Evolutionary conservation across 2,888 invertebrate genomes (phyloP), one percentile per base, ranked within the genome.

Genomic region (Scrobipalpa atriplicella): DNA sequence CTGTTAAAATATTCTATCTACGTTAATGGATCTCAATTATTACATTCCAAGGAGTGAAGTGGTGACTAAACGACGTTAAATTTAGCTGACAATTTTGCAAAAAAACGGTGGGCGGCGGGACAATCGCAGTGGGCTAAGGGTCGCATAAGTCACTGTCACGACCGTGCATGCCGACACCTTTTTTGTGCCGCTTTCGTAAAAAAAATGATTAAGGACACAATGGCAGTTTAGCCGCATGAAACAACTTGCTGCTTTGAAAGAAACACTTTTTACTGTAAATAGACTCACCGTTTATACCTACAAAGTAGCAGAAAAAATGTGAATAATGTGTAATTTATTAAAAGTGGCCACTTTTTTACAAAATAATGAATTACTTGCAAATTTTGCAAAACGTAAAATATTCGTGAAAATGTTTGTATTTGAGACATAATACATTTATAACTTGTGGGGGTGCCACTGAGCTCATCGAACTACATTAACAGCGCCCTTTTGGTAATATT

Each of bases 71-170:
- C 65, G 68, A 69, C 75, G 75, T 75, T 75, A 76, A 78, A 77
- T 76, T 76, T 74, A 68, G 74, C 71, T 70, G 75, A 77, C 73
- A 83, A 84, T 87, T 86, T 79, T 79, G 85, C 80, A 82, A 78
- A 73, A 76, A 83, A 83, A 84, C 84, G 86, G 85, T 82, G 84
- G 83, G 77, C 76, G 78, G 75, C 29, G 38, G 54, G 21, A 56
- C 54, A 58, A 58, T 58, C 58, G 38, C 58, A 36, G 29, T 6
- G 58, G 58, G 58, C 38, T 38, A 29, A 16, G 58, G 58, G 36
- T 38, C 82, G 84, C 86, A 90, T 91, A 91, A 87, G 83, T 90
- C 91, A 91, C 85, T 90, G 91, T 90, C 91, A 88, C 74, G 76
- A 78, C 86, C 83, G 79, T 74, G 79, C 77, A 82, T 78, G 77